These are phyloP conservation scores for Carettochelys insculpta DNA, from an alignment of 2,113 vertebrate species.

Conservation along the genomic window DNA sequence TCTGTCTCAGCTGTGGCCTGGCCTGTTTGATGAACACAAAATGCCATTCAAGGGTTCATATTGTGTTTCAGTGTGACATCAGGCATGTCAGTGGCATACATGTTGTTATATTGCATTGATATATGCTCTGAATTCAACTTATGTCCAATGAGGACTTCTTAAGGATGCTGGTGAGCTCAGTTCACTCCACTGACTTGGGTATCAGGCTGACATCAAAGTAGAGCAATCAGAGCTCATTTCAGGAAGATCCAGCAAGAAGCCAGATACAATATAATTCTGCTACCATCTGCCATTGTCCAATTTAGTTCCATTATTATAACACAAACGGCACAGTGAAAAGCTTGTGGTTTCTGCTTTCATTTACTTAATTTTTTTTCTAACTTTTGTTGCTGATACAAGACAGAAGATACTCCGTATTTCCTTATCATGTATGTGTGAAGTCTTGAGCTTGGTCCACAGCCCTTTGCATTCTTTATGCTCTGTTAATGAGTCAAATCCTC, in stretches of 20 bases:
- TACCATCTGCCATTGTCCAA: accelerated
- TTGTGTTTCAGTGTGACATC: neutral
- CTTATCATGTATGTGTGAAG: neutral
- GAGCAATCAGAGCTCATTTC: neutral
- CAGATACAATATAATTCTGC: neutral
- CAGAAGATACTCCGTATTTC: neutral
- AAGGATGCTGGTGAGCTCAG: neutral
- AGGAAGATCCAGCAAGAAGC: neutral
- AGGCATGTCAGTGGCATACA: neutral
- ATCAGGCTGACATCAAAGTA: neutral
- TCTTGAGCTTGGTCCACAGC: neutral
- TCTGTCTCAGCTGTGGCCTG: neutral
- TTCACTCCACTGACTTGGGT: neutral
- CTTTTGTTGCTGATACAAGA: neutral
- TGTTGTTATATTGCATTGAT: neutral
- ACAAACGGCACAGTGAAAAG: neutral
- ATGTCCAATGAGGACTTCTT: neutral
- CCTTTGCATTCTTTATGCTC: neutral
- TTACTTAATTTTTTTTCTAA: neutral
- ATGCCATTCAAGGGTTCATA: neutral
- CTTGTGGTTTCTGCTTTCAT: neutral
- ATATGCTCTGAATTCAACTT: neutral
- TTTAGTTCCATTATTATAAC: neutral
- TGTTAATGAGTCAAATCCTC: neutral
- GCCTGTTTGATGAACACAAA: neutral